These are phyloP conservation scores for Ectemnius cavifrons DNA, from an alignment of 2,888 invertebrate species.

Conservation along the genomic window DNA sequence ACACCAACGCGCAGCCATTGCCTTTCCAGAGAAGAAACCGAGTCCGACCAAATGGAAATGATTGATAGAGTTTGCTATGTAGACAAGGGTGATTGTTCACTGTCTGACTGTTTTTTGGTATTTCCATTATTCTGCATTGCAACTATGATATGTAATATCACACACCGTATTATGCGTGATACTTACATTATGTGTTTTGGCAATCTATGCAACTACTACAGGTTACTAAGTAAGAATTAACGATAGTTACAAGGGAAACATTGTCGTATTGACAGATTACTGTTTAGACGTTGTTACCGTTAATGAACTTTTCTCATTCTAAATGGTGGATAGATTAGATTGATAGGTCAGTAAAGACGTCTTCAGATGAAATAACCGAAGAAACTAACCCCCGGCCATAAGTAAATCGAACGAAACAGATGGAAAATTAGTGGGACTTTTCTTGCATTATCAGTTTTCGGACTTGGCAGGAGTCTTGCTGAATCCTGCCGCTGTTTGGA, in stretches of 20 bases:
- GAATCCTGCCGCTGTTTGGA: too few species aligned
- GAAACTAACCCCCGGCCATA: conserved; percentile 29
- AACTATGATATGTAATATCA: conserved; percentile 53
- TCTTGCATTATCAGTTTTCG: background rate
- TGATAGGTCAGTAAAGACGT: conserved; percentile 30
- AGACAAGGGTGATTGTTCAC: conserved; percentile 49
- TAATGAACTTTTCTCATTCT: conserved; percentile 41
- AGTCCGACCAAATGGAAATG: too few species aligned
- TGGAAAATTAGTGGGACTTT: conserved; percentile 21
- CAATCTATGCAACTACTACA: conserved; percentile 3
- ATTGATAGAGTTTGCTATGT: too few species aligned
- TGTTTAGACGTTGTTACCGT: conserved; percentile 53
- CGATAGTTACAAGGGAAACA: conserved; percentile 9
- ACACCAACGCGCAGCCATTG: too few species aligned
- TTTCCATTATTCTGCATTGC: conserved; percentile 71
- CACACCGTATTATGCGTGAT: conserved; percentile 50
- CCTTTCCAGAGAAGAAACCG: too few species aligned
- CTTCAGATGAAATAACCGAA: conserved; percentile 22
- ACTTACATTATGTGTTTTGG: conserved; percentile 56
- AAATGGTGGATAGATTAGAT: conserved; percentile 46
- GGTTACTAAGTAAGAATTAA: background rate
- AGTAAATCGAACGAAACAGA: conserved; percentile 17
- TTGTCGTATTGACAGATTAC: conserved; percentile 46
- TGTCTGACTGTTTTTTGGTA: conserved; percentile 71
- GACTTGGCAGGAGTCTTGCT: too few species aligned